A percentile compares a stretch with the other conserved stretches of the same genome.
Conservation (phyloP, 2,113 vertebrate species). For the Oreocharis arfaki region DNA sequence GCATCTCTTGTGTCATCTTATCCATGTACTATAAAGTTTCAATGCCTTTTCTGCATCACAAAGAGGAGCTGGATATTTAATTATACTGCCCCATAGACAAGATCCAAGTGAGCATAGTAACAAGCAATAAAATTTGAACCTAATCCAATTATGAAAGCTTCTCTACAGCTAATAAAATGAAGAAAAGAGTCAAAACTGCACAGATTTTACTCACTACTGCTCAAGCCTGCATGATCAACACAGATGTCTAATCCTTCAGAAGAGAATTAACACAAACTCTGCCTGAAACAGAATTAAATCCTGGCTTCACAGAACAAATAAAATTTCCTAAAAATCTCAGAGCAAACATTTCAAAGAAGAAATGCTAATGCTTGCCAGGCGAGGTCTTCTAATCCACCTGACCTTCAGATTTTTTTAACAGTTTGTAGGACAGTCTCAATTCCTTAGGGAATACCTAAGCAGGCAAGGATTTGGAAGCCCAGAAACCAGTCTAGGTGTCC, state of each 20-base stretch:
- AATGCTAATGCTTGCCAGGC: neutral
- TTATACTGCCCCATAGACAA: neutral
- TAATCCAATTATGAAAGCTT: neutral
- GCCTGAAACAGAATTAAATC: neutral
- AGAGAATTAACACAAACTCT: neutral
- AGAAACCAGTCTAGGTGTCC: neutral
- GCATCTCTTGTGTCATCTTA: neutral
- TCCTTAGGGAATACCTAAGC: neutral
- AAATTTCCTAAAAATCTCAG: neutral
- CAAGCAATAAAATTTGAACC: neutral
- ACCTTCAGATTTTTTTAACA: neutral
- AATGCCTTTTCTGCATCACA: neutral
- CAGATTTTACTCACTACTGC: neutral
- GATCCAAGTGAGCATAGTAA: neutral
- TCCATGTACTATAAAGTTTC: neutral
- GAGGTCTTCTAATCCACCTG: neutral
- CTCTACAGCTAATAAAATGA: neutral
- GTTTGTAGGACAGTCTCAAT: neutral
- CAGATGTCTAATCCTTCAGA: neutral
- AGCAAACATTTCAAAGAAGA: neutral
- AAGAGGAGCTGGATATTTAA: constrained; percentile 1
- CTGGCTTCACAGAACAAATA: neutral
- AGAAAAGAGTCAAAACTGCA: neutral
- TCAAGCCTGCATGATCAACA: neutral
- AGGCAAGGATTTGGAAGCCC: neutral